Evolutionary conservation across 2,113 vertebrate genomes (phyloP).

Genomic region (Sciurus niger): DNA sequence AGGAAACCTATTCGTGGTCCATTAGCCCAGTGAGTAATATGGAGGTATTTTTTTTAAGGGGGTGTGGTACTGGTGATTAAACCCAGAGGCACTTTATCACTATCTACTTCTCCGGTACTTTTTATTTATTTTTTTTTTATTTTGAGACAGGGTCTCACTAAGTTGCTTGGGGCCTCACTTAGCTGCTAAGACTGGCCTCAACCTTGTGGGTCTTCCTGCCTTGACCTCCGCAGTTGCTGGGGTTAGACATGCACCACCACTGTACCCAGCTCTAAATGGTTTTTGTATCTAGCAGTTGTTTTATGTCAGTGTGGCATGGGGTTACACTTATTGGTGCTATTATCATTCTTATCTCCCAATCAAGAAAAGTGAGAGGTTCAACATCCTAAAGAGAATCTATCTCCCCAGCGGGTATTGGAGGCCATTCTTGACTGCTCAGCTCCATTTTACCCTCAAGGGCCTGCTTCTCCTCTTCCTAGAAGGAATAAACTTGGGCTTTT

Average conservation of each 20-base stretch:
- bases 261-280: not conserved
- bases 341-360: slow-evolving; percentile 28
- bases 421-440: not conserved
- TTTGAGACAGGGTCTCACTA: no score
- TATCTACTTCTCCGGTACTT: no score
- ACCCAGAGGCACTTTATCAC: no score
- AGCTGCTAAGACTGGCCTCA: no score
- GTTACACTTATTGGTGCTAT: not conserved
- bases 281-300: not conserved
- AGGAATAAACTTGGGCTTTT: not conserved
- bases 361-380: slow-evolving; percentile 37
- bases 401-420: not conserved
- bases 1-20: not conserved
- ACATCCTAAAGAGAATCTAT: not conserved
- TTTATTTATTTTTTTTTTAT: no score
- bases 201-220: no score
- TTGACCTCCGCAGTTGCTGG: no score
- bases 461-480: not conserved
- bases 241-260: no score
- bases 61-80: no score
- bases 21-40: slow-evolving; percentile 50
- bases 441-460: not conserved
- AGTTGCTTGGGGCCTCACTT: no score
- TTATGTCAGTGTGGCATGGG: not conserved
- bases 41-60: not conserved